phyloP scores from a whole-genome alignment of 2,797 vertebrate species.

The Enteromius paludinosus region DNA sequence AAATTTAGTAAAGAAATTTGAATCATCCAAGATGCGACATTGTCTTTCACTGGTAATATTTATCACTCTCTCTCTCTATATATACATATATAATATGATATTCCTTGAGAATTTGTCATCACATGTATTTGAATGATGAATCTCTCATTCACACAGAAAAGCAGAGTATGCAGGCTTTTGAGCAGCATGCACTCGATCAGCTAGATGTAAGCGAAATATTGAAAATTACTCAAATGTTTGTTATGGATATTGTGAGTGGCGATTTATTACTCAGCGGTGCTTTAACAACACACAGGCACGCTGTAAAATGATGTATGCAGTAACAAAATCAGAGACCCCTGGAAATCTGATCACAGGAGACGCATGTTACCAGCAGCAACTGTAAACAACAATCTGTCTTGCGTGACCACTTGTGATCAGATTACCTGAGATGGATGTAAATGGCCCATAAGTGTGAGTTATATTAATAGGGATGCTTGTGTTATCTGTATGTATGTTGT shows the following conservation, averaged over 20 bases:
- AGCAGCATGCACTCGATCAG: neutral
- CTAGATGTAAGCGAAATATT: neutral
- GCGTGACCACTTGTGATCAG: neutral
- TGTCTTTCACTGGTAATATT: neutral
- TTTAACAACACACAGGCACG: neutral
- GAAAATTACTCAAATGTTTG: neutral
- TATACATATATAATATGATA: neutral
- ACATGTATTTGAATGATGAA: neutral
- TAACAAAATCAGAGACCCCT: conserved; percentile 3
- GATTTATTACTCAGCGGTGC: neutral
- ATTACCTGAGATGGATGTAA: conserved; percentile 2
- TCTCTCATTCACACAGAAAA: neutral
- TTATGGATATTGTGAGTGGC: neutral
- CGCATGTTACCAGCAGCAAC: neutral
- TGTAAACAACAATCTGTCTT: conserved; percentile 15
- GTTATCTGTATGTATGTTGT: neutral
- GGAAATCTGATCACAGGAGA: conserved; percentile 23
- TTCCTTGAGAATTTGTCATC: neutral
- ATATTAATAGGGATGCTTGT: neutral
- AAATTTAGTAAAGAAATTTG: neutral
- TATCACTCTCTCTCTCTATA: too few relatives aligned
- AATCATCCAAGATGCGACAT: neutral
- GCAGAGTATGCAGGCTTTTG: neutral
- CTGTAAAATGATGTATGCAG: neutral
- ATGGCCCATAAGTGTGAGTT: neutral